Evolutionary conservation across 2,888 invertebrate species (phyloP), one percentile per base, ranked within the genome.

Genomic region (Actias luna): DNA sequence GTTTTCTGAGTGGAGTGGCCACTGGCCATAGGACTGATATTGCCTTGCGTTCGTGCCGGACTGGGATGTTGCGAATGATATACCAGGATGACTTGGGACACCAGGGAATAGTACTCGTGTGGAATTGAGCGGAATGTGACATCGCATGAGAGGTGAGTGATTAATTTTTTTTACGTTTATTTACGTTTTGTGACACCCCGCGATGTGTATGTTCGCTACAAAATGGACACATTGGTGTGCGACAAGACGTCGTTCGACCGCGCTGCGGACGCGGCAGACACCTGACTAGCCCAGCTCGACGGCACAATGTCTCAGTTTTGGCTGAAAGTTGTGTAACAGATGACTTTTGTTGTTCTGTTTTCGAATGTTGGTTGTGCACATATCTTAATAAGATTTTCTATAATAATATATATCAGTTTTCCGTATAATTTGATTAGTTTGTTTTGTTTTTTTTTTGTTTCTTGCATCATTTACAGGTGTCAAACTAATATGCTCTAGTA

Each of bases 71-170:
- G 85, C 88, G 85, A 85, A 87, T 85, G 81, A 84, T 84, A 86
- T 89, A 87, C 85, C 88, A 91, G 82, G 87, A 92, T 91, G 91
- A 84, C 86, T 88, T 86, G 85, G 87, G 80, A 87, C 84, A 87
- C 85, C 79, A 87, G 84, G 79, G 79, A 85, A 87, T 92, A 89
- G 85, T 85, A 85, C 78, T 88, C 82, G 80, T 86, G 84, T 87
- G 87, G 87, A 88, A 90, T 90, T 92, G 88, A 92, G 88, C 92
- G 92, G 92, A 92, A 93, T 92, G 92, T 92, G 92, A 92, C 92
- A 92, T 92, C 88, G 91, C 87, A 92, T 90, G 88, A 90, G 88
- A 92, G 92, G 92, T 92, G 75, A 89, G 92, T 87, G 71, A 61
- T 70, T 69, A 73, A 79, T 81, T 84, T 80, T 84, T 80, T 79